Conservation (phyloP, 2,888 invertebrate species). For the Chouioia cunea region DNA sequence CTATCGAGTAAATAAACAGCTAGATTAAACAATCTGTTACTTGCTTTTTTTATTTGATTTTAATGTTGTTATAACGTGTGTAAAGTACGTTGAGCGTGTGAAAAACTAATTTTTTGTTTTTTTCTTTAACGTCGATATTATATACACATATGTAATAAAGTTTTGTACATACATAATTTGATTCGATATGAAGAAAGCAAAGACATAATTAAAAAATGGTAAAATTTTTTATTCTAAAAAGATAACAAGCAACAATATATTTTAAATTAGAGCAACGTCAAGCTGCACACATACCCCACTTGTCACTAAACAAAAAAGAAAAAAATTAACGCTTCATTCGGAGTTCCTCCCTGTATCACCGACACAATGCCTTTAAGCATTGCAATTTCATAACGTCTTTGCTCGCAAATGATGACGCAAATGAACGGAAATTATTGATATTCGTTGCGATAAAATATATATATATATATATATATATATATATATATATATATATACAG, state of each 20-base stretch:
- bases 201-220: constrained; percentile 56
- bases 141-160: too few species aligned
- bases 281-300: constrained; percentile 48
- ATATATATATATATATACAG: too few species aligned
- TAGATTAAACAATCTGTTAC: too few species aligned
- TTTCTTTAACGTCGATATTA: too few species aligned
- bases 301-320: constrained; percentile 20
- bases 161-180: not conserved
- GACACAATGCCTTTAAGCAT: constrained; percentile 19
- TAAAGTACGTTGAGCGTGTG: too few species aligned
- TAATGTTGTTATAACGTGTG: too few species aligned
- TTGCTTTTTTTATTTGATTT: too few species aligned
- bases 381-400: constrained; percentile 8
- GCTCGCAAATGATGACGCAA: not conserved
- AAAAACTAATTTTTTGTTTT: too few species aligned
- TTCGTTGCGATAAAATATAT: constrained; percentile 31
- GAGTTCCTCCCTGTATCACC: constrained; percentile 39
- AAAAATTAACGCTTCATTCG: constrained; percentile 44
- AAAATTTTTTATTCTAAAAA: constrained; percentile 60
- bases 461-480: not conserved
- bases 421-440: constrained; percentile 11
- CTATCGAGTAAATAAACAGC: too few species aligned
- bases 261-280: constrained; percentile 49
- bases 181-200: constrained; percentile 33
- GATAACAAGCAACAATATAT: constrained; percentile 62